phyloP scores from a whole-genome alignment of 2,113 vertebrate genomes.

The Neotragus pygmaeus region DNA sequence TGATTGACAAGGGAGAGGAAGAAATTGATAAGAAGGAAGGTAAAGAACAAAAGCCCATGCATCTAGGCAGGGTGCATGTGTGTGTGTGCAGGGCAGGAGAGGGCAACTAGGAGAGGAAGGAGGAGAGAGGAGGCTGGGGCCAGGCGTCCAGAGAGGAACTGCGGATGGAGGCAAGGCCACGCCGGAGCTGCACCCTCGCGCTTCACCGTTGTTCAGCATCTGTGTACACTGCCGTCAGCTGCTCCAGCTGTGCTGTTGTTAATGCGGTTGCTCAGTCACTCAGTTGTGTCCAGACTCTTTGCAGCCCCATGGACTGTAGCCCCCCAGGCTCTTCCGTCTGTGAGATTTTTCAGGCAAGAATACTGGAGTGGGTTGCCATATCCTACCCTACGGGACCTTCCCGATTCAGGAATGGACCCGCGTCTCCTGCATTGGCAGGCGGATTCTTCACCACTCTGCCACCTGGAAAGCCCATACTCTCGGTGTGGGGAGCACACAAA shows the following conservation, averaged over 20 bases:
- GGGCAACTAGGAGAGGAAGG: neutral
- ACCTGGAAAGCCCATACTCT: neutral
- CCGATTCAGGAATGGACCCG: neutral
- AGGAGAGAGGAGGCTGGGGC: neutral
- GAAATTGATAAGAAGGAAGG: slow-evolving; percentile 41
- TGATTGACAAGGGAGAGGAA: slow-evolving; percentile 55
- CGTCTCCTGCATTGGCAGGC: neutral
- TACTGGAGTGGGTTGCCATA: neutral
- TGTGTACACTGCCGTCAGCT: neutral
- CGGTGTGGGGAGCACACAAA: neutral
- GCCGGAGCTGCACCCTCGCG: neutral
- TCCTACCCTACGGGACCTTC: neutral
- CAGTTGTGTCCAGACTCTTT: neutral
- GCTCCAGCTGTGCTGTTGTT: neutral
- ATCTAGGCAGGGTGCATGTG: neutral
- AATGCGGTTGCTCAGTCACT: neutral
- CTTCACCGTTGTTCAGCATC: neutral
- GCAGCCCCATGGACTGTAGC: neutral
- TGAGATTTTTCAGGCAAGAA: neutral
- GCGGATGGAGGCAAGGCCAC: neutral
- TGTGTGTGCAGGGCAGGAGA: neutral
- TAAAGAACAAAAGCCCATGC: slow-evolving; percentile 15
- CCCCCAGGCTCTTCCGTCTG: accelerated
- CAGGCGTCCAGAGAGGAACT: neutral
- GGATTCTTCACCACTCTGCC: neutral